Conservation (phyloP, 1,140 invertebrate genomes). For the Phenacoccus solenopsis region DNA sequence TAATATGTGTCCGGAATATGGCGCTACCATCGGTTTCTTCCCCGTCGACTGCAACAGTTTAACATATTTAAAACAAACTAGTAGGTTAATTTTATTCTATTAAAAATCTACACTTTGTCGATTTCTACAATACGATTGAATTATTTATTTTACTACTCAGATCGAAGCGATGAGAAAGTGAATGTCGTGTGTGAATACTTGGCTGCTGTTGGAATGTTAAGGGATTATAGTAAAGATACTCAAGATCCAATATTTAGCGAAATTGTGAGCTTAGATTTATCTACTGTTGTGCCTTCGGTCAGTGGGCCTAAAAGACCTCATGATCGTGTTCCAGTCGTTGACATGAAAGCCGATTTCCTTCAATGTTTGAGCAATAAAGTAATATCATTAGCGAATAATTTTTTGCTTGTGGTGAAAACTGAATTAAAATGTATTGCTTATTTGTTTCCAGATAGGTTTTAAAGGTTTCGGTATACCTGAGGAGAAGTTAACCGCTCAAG, state of each 20-base stretch:
- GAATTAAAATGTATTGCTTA: background rate
- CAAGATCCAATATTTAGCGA: constrained; percentile 82
- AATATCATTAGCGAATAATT: constrained; percentile 27
- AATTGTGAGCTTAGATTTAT: constrained; percentile 75
- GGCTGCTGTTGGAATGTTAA: constrained; percentile 61
- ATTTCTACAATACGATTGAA: no score
- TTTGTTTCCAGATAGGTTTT: constrained; percentile 66
- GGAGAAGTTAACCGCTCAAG: constrained; percentile 49
- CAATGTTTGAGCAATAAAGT: constrained; percentile 83
- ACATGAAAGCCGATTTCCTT: constrained; percentile 83
- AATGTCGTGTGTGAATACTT: constrained; percentile 74
- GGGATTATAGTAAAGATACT: constrained; percentile 62
- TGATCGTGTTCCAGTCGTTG: constrained; percentile 77
- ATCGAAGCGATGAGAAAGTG: constrained; percentile 70
- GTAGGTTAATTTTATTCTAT: constrained; percentile 44
- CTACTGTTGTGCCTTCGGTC: constrained; percentile 81
- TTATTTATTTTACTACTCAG: constrained; percentile 37
- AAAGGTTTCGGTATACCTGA: constrained; percentile 79
- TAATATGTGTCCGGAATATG: constrained; percentile 98
- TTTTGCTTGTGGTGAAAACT: background rate
- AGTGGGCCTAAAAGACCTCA: constrained; percentile 96
- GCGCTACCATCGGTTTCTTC: constrained; percentile 92
- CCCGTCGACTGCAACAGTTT: constrained; percentile 82
- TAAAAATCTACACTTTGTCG: no score
- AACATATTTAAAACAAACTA: constrained; percentile 76